Percentiles rank a stretch among this genome's conserved stretches.
Evolutionary conservation across 2,797 vertebrate species (phyloP).

Genomic region (Liasis olivaceus): DNA sequence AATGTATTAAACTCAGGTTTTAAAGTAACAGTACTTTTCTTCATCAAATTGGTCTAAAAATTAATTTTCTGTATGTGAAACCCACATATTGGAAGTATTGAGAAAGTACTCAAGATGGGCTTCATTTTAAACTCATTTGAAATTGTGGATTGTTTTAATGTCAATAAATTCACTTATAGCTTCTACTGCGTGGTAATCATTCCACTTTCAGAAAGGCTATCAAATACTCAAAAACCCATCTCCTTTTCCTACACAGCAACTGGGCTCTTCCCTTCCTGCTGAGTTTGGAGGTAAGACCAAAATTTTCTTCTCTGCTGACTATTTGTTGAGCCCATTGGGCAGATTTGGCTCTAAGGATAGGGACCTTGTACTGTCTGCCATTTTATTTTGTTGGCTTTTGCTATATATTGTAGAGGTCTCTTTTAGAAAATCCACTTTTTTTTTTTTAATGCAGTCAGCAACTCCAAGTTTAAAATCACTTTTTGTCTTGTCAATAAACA

Average conservation of each 20-base stretch:
- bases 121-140: neutral
- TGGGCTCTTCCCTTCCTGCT: neutral
- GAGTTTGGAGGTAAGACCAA: neutral
- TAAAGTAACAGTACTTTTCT: too few relatives aligned
- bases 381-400: neutral
- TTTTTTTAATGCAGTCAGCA: neutral
- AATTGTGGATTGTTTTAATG: neutral
- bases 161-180: neutral
- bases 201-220: neutral
- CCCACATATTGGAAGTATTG: neutral
- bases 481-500: neutral
- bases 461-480: neutral
- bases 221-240: neutral
- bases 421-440: neutral
- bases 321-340: neutral
- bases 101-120: neutral
- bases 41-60: neutral
- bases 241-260: neutral
- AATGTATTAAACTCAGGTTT: neutral
- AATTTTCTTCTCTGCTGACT: neutral
- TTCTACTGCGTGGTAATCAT: neutral
- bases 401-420: neutral
- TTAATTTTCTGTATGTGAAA: neutral
- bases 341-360: neutral
- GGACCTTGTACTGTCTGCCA: neutral